Conservation (phyloP, 1,140 invertebrate genomes). For the Calephelis nemesis region DNA sequence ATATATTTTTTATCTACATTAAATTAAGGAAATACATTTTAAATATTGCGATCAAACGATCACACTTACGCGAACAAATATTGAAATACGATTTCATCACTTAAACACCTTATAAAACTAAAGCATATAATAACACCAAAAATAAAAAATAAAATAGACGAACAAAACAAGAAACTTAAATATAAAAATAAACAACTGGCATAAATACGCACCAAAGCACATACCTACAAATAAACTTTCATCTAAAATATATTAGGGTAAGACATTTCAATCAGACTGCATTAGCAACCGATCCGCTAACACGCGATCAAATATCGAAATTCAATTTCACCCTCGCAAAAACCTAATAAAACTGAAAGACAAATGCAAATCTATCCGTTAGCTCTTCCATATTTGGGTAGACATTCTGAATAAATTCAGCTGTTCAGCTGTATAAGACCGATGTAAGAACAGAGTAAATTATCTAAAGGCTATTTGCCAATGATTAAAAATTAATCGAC, state of each 20-base stretch:
- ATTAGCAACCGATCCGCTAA: constrained; percentile 6
- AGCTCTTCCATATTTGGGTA: constrained; percentile 11
- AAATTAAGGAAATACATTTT: too few relatives aligned
- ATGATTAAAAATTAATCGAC: too few relatives aligned
- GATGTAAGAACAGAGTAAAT: neutral
- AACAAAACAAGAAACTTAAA: neutral
- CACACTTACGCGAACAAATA: too few relatives aligned
- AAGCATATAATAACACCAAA: neutral
- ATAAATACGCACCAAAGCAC: neutral
- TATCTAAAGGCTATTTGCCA: neutral
- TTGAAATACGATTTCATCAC: too few relatives aligned
- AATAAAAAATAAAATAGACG: neutral
- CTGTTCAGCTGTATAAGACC: neutral
- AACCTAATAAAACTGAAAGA: constrained; percentile 16
- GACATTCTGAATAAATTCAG: constrained; percentile 7
- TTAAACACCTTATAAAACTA: too few relatives aligned
- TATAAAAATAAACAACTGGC: constrained; percentile 3
- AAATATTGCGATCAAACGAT: too few relatives aligned
- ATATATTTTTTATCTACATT: too few relatives aligned
- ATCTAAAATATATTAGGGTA: constrained; percentile 13
- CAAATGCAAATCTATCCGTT: constrained; percentile 10
- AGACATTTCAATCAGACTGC: constrained; percentile 19
- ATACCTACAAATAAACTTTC: neutral
- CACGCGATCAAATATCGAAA: constrained; percentile 11
- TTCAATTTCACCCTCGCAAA: constrained; percentile 14